Evolutionary conservation across 2,888 invertebrate species (phyloP).

Genomic region (Xiphydria camelus): DNA sequence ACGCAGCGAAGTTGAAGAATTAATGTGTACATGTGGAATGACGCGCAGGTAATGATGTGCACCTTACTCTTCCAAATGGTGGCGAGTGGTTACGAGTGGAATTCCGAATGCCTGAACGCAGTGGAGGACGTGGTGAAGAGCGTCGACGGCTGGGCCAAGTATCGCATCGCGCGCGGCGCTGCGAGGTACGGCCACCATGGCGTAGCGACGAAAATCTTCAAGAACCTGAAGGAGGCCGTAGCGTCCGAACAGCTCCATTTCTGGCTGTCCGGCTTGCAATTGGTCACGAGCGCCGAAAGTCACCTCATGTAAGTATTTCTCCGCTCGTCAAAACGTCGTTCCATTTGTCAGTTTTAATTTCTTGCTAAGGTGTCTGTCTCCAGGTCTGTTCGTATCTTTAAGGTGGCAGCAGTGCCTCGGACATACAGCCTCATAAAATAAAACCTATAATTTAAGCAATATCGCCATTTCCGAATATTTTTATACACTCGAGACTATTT

Average conservation of each 20-base stretch:
- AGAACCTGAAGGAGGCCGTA: slow-evolving; percentile 68
- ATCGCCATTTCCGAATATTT: too few species aligned
- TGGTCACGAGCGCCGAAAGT: slow-evolving; percentile 76
- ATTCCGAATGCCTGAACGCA: slow-evolving; percentile 62
- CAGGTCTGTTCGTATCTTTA: too few species aligned
- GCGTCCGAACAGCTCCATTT: slow-evolving; percentile 88
- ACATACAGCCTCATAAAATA: neutral
- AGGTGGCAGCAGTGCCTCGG: too few species aligned
- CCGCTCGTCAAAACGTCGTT: too few species aligned
- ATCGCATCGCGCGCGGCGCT: slow-evolving; percentile 84
- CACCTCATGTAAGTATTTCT: slow-evolving; percentile 60
- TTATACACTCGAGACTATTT: too few species aligned
- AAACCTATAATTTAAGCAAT: slow-evolving; percentile 1
- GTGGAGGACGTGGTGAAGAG: slow-evolving; percentile 63
- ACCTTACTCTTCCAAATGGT: slow-evolving; percentile 83
- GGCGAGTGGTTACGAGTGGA: slow-evolving; percentile 72
- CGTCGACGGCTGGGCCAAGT: slow-evolving; percentile 81
- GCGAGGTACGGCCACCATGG: slow-evolving; percentile 82
- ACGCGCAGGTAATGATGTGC: slow-evolving; percentile 72
- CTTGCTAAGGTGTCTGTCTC: too few species aligned
- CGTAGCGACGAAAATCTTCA: slow-evolving; percentile 69
- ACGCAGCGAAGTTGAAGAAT: too few species aligned
- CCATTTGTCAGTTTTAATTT: too few species aligned
- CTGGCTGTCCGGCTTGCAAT: slow-evolving; percentile 81
- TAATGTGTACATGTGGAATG: too few species aligned